Evolutionary conservation across 2,888 invertebrate genomes (phyloP).

Genomic region (Xanthostigma xanthostigma): DNA sequence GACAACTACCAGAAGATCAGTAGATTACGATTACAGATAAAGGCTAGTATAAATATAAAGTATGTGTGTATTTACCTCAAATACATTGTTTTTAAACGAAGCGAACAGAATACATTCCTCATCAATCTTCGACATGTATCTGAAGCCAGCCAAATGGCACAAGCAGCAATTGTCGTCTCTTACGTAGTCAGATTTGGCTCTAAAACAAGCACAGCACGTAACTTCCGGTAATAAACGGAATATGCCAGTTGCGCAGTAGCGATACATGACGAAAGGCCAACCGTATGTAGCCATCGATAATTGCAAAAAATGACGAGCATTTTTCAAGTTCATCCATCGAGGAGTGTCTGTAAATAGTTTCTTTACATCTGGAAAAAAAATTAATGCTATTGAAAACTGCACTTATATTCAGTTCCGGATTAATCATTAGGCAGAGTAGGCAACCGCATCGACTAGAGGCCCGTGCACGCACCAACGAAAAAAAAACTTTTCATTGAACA

Average conservation of each 20-base stretch:
- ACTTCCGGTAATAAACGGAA: slow-evolving; percentile 53
- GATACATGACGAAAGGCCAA: slow-evolving; percentile 73
- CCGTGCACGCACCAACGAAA: no score
- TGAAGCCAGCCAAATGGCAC: slow-evolving; percentile 74
- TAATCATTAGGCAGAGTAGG: no score
- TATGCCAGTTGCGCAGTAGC: slow-evolving; percentile 58
- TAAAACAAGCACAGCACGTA: slow-evolving; percentile 55
- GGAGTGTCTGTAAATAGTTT: slow-evolving; percentile 48
- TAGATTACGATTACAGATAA: no score
- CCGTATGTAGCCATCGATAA: slow-evolving; percentile 76
- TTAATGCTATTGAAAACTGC: slow-evolving; percentile 1
- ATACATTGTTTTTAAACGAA: slow-evolving; percentile 72
- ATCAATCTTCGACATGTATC: slow-evolving; percentile 55
- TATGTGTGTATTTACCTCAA: slow-evolving; percentile 42
- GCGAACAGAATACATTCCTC: slow-evolving; percentile 74
- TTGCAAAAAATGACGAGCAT: slow-evolving; percentile 61
- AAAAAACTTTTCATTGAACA: no score
- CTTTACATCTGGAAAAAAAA: slow-evolving; percentile 28
- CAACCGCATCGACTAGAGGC: no score
- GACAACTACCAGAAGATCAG: no score
- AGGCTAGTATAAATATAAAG: no score
- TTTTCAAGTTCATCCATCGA: slow-evolving; percentile 67
- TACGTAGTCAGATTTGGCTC: slow-evolving; percentile 44
- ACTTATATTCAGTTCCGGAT: no score
- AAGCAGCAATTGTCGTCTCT: slow-evolving; percentile 83